Base-by-base conservation (phyloP, 2,113 vertebrate genomes). In the Himantopus leucocephalus region DNA sequence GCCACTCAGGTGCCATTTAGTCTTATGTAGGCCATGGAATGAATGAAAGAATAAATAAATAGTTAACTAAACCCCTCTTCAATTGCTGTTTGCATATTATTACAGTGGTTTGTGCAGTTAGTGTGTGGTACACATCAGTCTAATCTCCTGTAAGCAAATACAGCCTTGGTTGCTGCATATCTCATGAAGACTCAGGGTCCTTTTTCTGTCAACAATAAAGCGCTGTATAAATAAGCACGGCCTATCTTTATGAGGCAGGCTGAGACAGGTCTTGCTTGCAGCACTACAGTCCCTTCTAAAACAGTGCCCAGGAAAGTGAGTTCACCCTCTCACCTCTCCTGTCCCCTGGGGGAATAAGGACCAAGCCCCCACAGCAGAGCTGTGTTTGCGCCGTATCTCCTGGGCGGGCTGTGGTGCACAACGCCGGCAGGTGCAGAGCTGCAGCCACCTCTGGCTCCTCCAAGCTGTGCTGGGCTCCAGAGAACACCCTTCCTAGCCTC, bases 361-460 rank as follows among this genome's bases (percentile, higher is more conserved):
- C 32, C 35, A 60, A 72, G 10, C 10, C 12, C 27, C 10, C 12
- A 32, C 13, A 45, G 14, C 9, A 68, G 30, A 62, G 9, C 8
- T 75, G 8, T 30, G 14, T 26, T 52, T 41, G 15, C 14, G 1
- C 26, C 4, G 0, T 14, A 30, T 37, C 34, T 73, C 24, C 10
- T 16, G 8, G 7, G 35, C 3, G 3, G 47, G 41, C 43, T 72
- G 29, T 6, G 3, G 12, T 10, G 23, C 18, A 15, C 14, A 16
- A 12, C 16, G 23, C 12, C 1, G 0, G 4, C 20, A 29, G 17
- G 18, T 1, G 0, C 22, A 41, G 35, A 26, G 12, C 10, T 59
- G 23, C 7, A 17, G 14, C n/a, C 2, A 1, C 6, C 47, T 67
- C 37, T 83, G 55, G 16, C 30, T 91, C 52, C 30, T 79, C 26